These are phyloP conservation scores for Balearica regulorum DNA, from an alignment of 2,797 vertebrate genomes.

Conservation along the genomic window DNA sequence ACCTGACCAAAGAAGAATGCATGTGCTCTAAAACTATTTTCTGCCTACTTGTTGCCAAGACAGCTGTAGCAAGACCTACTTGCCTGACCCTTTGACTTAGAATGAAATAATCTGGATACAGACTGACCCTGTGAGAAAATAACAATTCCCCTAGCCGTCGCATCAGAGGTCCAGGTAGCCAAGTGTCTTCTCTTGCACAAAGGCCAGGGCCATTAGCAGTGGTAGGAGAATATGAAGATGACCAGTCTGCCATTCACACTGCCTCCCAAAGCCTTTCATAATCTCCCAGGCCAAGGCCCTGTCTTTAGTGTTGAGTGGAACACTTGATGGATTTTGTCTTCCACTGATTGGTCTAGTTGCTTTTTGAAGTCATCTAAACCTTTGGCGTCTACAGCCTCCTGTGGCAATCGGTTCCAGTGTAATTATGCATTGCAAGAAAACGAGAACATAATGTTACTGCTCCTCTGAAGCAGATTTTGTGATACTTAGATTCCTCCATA, in stretches of 20 bases:
- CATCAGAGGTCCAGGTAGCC: background rate
- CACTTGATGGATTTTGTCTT: background rate
- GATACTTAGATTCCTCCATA: background rate
- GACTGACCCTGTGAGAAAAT: background rate
- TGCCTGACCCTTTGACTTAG: background rate
- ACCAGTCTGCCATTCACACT: background rate
- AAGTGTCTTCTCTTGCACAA: background rate
- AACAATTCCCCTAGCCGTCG: background rate
- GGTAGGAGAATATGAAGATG: background rate
- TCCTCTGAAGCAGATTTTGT: background rate
- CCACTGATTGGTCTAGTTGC: background rate
- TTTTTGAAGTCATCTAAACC: background rate
- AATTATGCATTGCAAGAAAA: background rate
- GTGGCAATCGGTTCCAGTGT: background rate
- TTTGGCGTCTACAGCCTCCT: background rate
- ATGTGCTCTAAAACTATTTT: background rate
- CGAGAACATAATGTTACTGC: background rate
- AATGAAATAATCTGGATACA: background rate
- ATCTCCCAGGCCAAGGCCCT: background rate
- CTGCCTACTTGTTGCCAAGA: background rate
- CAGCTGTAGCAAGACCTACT: background rate
- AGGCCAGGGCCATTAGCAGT: background rate
- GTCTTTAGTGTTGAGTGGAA: background rate
- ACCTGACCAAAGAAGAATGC: background rate
- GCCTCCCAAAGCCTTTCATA: background rate